phyloP scores from a whole-genome alignment of 1,140 invertebrate genomes.

The Psilanteris sp. region DNA sequence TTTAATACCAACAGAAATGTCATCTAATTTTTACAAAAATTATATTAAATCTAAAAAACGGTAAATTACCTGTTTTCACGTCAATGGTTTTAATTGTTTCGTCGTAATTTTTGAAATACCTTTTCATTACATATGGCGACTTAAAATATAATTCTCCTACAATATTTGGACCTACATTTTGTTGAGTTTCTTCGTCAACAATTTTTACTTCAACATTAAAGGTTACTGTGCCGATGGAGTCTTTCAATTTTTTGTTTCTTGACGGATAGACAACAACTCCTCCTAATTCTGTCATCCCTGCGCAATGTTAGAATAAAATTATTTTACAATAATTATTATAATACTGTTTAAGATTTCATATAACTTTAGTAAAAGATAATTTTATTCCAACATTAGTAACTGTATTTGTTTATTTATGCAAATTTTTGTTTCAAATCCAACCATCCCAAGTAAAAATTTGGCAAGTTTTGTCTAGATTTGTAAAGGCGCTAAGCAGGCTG shows the following conservation, averaged over 20 bases:
- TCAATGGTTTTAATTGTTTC: slow-evolving; percentile 75
- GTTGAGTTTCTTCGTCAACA: slow-evolving; percentile 70
- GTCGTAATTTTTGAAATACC: slow-evolving; percentile 80
- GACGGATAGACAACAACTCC: slow-evolving; percentile 7
- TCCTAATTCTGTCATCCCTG: slow-evolving; percentile 69
- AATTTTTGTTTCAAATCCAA: too few species aligned
- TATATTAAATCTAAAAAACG: too few species aligned
- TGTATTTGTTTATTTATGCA: too few species aligned
- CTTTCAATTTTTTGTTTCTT: slow-evolving; percentile 26
- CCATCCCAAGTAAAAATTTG: too few species aligned
- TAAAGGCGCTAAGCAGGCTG: too few species aligned
- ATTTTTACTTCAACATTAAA: slow-evolving; percentile 68
- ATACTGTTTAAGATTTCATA: too few species aligned
- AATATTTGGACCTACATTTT: slow-evolving; percentile 71
- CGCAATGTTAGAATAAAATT: not conserved
- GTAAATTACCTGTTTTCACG: slow-evolving; percentile 4
- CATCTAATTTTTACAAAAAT: too few species aligned
- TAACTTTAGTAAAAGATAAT: too few species aligned
- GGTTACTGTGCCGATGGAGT: slow-evolving; percentile 55
- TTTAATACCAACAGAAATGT: too few species aligned
- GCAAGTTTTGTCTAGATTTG: too few species aligned
- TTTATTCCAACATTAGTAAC: too few species aligned
- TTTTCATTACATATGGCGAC: slow-evolving; percentile 71
- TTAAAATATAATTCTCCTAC: slow-evolving; percentile 79
- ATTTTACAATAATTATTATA: too few species aligned